A percentile compares a stretch with the other conserved stretches of the same genome.
Evolutionary conservation across 2,113 vertebrate species (phyloP).

Genomic region (Chloebia gouldiae): DNA sequence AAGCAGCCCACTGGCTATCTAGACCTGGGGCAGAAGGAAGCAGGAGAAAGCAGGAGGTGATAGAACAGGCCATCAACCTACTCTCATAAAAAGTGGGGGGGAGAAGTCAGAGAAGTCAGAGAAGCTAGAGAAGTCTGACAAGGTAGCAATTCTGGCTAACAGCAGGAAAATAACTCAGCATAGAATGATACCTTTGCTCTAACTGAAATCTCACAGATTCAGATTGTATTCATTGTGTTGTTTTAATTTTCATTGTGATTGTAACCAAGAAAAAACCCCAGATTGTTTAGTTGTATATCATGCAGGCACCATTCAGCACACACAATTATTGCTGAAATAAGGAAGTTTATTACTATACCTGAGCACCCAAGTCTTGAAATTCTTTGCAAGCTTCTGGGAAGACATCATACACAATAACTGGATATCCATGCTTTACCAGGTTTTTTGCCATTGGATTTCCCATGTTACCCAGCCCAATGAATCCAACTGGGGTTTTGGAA

Average conservation of each 20-base stretch:
- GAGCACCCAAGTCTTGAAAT: constrained; percentile 89
- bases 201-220: background rate
- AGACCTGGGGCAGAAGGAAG: constrained; percentile 22
- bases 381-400: constrained; percentile 98
- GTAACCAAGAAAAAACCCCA: background rate
- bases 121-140: background rate
- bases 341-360: constrained; percentile 77
- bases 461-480: constrained; percentile 97
- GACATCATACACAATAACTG: constrained; percentile 90
- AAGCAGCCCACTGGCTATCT: constrained; percentile 32
- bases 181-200: background rate
- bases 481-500: constrained; percentile 96
- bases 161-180: background rate
- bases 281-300: background rate
- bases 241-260: background rate
- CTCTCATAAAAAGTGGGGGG: background rate
- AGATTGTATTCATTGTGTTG: background rate
- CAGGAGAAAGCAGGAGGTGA: constrained; percentile 9
- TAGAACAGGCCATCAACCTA: constrained; percentile 12
- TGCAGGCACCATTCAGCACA: background rate
- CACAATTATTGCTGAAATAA: background rate
- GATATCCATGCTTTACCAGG: constrained; percentile 93
- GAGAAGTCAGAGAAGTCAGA: too few relatives aligned
- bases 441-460: constrained; percentile 99
- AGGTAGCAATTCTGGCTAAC: background rate